phyloP scores from a whole-genome alignment of 92 coral and sea anemone species.

The Zoanthus sociatus region DNA sequence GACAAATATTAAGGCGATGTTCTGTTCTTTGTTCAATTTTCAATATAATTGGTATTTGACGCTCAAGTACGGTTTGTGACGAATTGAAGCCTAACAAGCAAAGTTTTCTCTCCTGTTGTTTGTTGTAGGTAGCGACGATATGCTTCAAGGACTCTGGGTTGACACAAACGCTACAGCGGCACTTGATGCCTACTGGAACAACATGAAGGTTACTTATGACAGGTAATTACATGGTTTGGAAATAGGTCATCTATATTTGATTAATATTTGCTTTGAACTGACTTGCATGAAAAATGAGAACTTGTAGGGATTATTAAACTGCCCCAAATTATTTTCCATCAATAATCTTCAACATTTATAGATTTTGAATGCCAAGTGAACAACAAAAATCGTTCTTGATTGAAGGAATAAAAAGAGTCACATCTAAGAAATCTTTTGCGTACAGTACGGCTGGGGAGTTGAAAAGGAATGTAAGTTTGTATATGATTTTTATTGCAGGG shows the following conservation, averaged over 20 bases:
- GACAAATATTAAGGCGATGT: neutral
- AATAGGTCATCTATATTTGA: neutral
- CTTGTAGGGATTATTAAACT: too few species aligned
- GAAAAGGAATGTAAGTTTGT: neutral
- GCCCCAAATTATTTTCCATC: too few species aligned
- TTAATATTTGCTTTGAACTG: neutral
- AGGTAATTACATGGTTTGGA: neutral
- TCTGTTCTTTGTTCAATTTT: neutral
- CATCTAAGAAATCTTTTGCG: too few species aligned
- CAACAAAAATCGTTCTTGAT: too few species aligned
- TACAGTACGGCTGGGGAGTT: too few species aligned
- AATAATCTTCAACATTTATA: too few species aligned
- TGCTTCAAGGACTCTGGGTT: conserved; percentile 75
- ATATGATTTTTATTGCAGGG: neutral
- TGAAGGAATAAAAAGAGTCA: too few species aligned
- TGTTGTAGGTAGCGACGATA: conserved; percentile 64
- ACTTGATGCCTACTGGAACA: conserved; percentile 22
- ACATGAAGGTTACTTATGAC: conserved; percentile 20
- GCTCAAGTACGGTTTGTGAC: neutral
- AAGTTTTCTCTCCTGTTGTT: too few species aligned
- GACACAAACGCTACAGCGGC: conserved; percentile 67
- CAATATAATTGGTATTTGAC: neutral
- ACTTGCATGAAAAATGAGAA: neutral
- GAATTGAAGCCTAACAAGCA: neutral
- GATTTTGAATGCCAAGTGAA: too few species aligned